phyloP scores from a whole-genome alignment of 2,888 invertebrate species.

The Clanis bilineata region DNA sequence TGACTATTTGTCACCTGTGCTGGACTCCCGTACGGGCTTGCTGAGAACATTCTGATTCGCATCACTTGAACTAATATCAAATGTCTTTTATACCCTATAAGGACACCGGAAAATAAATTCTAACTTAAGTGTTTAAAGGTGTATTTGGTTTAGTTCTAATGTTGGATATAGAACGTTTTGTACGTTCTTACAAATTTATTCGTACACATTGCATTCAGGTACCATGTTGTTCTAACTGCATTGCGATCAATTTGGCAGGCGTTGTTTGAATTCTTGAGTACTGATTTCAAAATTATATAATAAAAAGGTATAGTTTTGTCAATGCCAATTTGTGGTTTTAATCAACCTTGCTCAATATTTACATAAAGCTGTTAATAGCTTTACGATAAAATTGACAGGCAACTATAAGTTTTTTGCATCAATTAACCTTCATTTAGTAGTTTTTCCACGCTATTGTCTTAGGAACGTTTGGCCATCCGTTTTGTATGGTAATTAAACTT shows the following conservation, averaged over 20 bases:
- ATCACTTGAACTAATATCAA: slow-evolving; percentile 50
- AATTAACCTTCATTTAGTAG: slow-evolving; percentile 12
- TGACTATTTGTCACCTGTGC: slow-evolving; percentile 81
- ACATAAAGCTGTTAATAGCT: slow-evolving; percentile 8
- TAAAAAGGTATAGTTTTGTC: slow-evolving; percentile 1
- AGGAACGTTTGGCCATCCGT: neutral
- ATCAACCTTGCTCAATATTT: neutral
- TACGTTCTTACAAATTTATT: slow-evolving; percentile 54
- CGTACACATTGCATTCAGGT: slow-evolving; percentile 62
- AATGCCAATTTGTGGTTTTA: neutral
- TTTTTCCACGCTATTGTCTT: neutral
- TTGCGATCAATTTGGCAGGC: slow-evolving; percentile 71
- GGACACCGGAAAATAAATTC: slow-evolving; percentile 29
- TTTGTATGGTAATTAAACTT: slow-evolving; percentile 9
- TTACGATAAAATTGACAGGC: slow-evolving; percentile 12
- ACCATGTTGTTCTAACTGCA: slow-evolving; percentile 69
- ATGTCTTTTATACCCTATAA: slow-evolving; percentile 31
- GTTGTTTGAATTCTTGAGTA: slow-evolving; percentile 63
- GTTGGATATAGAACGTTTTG: slow-evolving; percentile 28
- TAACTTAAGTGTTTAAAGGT: slow-evolving; percentile 27
- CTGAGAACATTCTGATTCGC: slow-evolving; percentile 74
- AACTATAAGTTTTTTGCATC: neutral
- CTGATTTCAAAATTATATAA: slow-evolving; percentile 30
- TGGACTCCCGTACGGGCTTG: slow-evolving; percentile 77
- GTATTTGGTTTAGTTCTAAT: slow-evolving; percentile 23